A percentile compares a stretch with the other conserved stretches of the same genome.
phyloP scores from a whole-genome alignment of 2,888 invertebrate genomes.

The Epicampocera succincta region DNA sequence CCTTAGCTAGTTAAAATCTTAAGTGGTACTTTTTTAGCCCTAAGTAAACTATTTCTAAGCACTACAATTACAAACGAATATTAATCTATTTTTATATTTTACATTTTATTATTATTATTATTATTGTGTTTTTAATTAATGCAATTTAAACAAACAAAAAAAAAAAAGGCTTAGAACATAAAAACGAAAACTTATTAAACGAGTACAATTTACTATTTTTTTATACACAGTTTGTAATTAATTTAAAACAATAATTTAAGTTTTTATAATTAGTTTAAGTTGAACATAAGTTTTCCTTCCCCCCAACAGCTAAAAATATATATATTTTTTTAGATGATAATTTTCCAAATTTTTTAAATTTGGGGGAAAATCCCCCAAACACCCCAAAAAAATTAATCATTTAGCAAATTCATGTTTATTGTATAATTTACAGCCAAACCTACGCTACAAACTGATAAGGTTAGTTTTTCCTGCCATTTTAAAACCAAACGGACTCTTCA shows the following conservation, averaged over 20 bases:
- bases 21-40: conserved; percentile 46
- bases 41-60: conserved; percentile 25
- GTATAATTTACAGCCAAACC: no score
- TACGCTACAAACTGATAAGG: no score
- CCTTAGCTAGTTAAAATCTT: conserved; percentile 64
- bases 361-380: no score
- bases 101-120: conserved; percentile 10
- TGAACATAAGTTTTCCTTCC: conserved; percentile 1
- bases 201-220: conserved; percentile 39
- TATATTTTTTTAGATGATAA: background rate
- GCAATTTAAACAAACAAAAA: background rate
- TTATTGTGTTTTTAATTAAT: conserved; percentile 25
- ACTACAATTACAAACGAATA: background rate
- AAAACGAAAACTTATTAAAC: conserved; percentile 43
- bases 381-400: no score
- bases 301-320: background rate
- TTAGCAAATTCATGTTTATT: no score
- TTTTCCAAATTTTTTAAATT: conserved; percentile 3
- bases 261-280: conserved; percentile 36
- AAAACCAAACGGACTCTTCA: no score
- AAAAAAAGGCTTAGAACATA: background rate
- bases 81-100: conserved; percentile 55
- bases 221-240: conserved; percentile 23
- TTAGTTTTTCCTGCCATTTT: no score
- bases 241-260: conserved; percentile 28